Base-by-base conservation (phyloP, 1,140 invertebrate species). In the Cataglyphis hispanica region DNA sequence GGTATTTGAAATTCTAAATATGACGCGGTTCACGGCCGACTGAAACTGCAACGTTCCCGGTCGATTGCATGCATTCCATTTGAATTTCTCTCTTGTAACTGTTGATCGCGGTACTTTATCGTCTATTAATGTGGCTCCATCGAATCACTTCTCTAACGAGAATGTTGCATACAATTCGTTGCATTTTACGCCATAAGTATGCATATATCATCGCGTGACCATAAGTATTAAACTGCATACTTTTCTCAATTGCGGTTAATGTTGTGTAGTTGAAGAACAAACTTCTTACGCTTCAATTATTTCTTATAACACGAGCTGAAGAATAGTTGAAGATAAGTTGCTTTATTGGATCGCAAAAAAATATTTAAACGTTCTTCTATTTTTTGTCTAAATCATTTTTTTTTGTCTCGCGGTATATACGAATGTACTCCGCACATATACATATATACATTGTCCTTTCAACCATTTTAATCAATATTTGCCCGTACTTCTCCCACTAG, bases 31-130 rank as follows among this genome's bases (percentile, higher is more conserved):
- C 43, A 27, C 37, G 46, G 27, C 31, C 37, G 19, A n/a, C 78
- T 34, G 63, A 56, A 66, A 67, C 60, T 77, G 75, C 75, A 80
- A 69, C 37, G 34, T 50, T 67, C 37, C 34, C 37, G 64, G 10
- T 61, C 67, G 78, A 74, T 74, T 19, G 78, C 77, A 83, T 74
- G 40, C 78, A 83, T 83, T 72, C 56, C 37, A 40, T 69, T 25
- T 37, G 50, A 40, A 31, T 83, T 83, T 83, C 67, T 16, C 76
- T 13, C 34, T 72, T 61, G 78, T 74, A 83, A 83, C 67, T 61
- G 78, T 83, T 83, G 78, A 72, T 83, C 67, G 27, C 67, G 16
- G 53, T 13, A 83, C 78, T 83, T 74, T 61, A 83, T 72, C 67
- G 67, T 46, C 67, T 72, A 83, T 83, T 83, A 83, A 69, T 83